Percentiles rank a stretch among this genome's conserved stretches.
Conservation (phyloP, 2,888 invertebrate species). For the Melipona beecheii region DNA sequence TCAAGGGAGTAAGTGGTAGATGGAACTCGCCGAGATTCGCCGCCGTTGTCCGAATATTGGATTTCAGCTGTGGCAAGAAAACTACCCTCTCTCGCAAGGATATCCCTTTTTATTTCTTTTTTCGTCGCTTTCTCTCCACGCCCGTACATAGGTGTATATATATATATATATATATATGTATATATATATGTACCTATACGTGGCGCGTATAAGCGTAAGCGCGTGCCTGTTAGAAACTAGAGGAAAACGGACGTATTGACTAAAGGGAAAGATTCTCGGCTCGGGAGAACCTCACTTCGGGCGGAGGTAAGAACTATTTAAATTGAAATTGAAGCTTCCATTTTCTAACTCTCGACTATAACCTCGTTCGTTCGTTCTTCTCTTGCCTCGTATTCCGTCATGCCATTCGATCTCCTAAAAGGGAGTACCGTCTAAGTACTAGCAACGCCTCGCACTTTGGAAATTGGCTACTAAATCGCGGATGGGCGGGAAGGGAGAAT, state of each 20-base stretch:
- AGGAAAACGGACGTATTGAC: conserved; percentile 30
- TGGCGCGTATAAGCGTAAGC: conserved; percentile 5
- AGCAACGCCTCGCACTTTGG: conserved; percentile 80
- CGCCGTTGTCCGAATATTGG: conserved; percentile 74
- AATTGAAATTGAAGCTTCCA: conserved; percentile 80
- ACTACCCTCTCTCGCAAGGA: conserved; percentile 20
- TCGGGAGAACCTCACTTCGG: background rate
- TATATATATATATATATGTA: too few relatives aligned
- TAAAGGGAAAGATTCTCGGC: conserved; percentile 48
- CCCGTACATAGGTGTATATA: conserved; percentile 5
- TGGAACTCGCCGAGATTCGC: conserved; percentile 59
- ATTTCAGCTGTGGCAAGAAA: conserved; percentile 67
- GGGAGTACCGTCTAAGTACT: conserved; percentile 74
- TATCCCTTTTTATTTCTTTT: conserved; percentile 24
- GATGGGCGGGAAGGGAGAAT: conserved; percentile 36
- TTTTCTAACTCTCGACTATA: conserved; percentile 44
- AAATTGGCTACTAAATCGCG: conserved; percentile 81
- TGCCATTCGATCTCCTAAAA: conserved; percentile 73
- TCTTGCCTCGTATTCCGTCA: conserved; percentile 58
- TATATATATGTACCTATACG: too few relatives aligned
- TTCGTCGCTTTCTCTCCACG: conserved; percentile 16
- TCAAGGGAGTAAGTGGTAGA: conserved; percentile 60
- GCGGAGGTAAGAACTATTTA: conserved; percentile 75
- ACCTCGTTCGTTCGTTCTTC: conserved; percentile 6
- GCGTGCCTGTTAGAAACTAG: conserved; percentile 15